Evolutionary conservation across 2,797 vertebrate genomes (phyloP).

Genomic region (Alauda arvensis): DNA sequence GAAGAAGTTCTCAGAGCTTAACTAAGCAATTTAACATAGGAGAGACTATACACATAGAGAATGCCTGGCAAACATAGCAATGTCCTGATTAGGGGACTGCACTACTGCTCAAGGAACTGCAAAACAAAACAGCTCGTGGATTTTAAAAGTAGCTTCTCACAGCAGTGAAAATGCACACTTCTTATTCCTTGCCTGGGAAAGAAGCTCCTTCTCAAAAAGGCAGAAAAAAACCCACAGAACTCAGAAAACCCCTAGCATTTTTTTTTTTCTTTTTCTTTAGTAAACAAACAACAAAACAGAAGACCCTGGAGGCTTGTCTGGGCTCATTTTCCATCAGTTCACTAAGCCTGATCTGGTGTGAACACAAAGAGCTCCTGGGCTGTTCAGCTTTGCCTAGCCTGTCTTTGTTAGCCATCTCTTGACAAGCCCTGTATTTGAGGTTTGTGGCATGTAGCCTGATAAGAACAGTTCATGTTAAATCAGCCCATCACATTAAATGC

Average conservation of each 20-base stretch:
- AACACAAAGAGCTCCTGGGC: background rate
- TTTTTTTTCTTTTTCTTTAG: background rate
- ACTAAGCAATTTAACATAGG: background rate
- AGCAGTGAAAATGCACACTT: background rate
- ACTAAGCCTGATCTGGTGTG: background rate
- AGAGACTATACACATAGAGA: background rate
- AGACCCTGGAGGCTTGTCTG: background rate
- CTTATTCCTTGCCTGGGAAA: background rate
- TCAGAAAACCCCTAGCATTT: background rate
- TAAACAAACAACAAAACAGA: background rate
- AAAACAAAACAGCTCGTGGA: background rate
- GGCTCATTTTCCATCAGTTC: background rate
- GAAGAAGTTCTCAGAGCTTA: background rate
- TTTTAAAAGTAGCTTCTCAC: background rate
- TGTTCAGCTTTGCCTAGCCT: background rate
- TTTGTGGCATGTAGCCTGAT: background rate
- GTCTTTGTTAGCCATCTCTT: background rate
- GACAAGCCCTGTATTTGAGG: background rate
- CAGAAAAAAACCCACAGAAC: background rate
- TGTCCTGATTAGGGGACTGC: background rate
- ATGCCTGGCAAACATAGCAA: background rate
- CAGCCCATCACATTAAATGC: slow-evolving; percentile 12
- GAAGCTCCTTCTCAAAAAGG: background rate
- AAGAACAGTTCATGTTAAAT: slow-evolving; percentile 1
- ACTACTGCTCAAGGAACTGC: background rate